Conservation (phyloP, 2,113 vertebrate genomes). For the Pandion haliaetus region DNA sequence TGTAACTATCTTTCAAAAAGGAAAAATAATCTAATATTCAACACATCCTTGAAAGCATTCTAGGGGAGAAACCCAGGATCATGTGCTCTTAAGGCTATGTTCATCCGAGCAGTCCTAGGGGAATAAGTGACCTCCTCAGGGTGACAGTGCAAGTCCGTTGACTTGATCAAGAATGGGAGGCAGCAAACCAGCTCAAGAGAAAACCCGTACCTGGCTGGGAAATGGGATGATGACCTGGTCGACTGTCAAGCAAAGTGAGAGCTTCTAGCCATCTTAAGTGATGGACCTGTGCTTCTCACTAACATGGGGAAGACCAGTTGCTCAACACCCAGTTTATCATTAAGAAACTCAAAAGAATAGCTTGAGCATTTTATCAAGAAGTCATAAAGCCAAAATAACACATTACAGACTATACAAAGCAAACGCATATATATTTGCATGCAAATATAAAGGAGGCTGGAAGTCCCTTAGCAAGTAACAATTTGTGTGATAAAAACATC, state of each 20-base stretch:
- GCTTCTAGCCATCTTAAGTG: background rate
- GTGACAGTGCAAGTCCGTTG: fast-evolving
- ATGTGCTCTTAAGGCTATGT: background rate
- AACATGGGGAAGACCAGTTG: background rate
- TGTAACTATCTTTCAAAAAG: background rate
- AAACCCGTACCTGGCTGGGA: background rate
- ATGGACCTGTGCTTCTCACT: background rate
- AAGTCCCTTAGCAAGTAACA: background rate
- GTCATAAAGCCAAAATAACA: background rate
- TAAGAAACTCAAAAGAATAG: background rate
- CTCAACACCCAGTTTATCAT: background rate
- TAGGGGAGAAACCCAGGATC: background rate
- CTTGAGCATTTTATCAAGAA: background rate
- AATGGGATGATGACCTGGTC: too few relatives aligned
- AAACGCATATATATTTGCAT: background rate
- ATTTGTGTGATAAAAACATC: background rate
- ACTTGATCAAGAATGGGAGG: background rate
- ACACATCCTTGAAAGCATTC: background rate
- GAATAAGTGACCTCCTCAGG: background rate
- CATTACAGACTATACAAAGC: background rate
- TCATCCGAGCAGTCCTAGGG: background rate
- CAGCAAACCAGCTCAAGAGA: background rate
- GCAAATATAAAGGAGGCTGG: background rate
- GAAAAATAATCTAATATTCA: background rate
- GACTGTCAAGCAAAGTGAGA: background rate